These are phyloP conservation scores for Rhagologus leucostigma DNA, from an alignment of 2,113 vertebrate species.

Conservation along the genomic window DNA sequence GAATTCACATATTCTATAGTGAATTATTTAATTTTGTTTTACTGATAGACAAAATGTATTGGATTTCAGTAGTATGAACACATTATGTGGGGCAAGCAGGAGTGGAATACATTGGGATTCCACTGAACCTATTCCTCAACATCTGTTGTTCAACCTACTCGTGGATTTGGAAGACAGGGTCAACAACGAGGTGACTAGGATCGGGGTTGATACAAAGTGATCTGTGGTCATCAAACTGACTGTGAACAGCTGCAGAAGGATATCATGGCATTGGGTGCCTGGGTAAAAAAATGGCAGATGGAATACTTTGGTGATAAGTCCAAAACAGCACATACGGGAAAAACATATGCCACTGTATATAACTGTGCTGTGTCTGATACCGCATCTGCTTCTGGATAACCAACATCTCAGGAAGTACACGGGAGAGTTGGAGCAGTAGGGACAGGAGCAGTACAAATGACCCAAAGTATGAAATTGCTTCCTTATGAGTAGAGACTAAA, in stretches of 20 bases:
- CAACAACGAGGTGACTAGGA: background rate
- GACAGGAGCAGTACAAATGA: background rate
- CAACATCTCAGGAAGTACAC: background rate
- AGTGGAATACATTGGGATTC: background rate
- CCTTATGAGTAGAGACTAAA: background rate
- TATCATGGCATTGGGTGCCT: background rate
- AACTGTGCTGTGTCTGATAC: background rate
- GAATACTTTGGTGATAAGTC: background rate
- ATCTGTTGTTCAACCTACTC: background rate
- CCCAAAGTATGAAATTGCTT: background rate
- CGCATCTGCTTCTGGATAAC: background rate
- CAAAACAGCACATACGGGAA: slow-evolving; percentile 1
- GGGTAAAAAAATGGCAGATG: slow-evolving; percentile 23
- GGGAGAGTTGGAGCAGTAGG: background rate
- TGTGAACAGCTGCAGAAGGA: slow-evolving; percentile 30
- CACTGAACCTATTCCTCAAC: background rate
- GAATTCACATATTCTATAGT: background rate
- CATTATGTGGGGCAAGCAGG: background rate
- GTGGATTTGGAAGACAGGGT: background rate
- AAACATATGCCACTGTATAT: background rate
- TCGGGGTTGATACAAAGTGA: slow-evolving; percentile 13
- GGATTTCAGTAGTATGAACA: background rate
- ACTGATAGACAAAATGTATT: background rate
- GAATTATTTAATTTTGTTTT: background rate
- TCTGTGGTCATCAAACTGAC: slow-evolving; percentile 33